Conservation (phyloP, 2,888 invertebrate species). For the Orthosia gothica region DNA sequence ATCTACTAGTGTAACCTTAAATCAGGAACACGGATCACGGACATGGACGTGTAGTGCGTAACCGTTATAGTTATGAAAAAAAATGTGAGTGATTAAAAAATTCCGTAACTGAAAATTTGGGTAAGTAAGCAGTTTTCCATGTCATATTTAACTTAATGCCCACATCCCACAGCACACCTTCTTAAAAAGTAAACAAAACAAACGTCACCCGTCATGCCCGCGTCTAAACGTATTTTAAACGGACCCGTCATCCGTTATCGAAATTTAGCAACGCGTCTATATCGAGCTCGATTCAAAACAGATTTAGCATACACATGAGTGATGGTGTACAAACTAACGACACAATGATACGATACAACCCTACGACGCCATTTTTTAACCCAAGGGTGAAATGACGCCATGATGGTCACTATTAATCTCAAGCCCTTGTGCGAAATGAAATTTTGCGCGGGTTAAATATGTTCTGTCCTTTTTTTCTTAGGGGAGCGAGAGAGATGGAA, state of each 20-base stretch:
- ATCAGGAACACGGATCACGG: too few relatives aligned
- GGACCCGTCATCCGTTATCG: conserved; percentile 61
- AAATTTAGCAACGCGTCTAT: conserved; percentile 64
- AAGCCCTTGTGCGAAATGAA: conserved; percentile 66
- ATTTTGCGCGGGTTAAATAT: conserved; percentile 46
- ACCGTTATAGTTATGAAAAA: too few relatives aligned
- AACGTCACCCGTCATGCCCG: conserved; percentile 29
- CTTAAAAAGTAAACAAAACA: conserved; percentile 43
- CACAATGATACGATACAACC: conserved; percentile 82
- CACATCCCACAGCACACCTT: background rate
- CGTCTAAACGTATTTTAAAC: conserved; percentile 52
- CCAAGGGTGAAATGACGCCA: conserved; percentile 78
- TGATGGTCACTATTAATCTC: conserved; percentile 82
- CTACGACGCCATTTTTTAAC: conserved; percentile 84
- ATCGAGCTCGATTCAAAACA: conserved; percentile 71
- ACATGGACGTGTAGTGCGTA: too few relatives aligned
- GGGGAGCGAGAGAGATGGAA: conserved; percentile 8
- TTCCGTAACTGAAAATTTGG: too few relatives aligned
- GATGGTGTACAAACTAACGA: conserved; percentile 86
- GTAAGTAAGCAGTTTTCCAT: background rate
- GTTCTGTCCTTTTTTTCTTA: conserved; percentile 27
- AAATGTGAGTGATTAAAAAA: too few relatives aligned
- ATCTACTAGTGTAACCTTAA: too few relatives aligned
- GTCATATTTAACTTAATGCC: background rate
- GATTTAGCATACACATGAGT: conserved; percentile 85